phyloP scores from a whole-genome alignment of 2,888 invertebrate genomes.

The Chymomyza fuscimana region DNA sequence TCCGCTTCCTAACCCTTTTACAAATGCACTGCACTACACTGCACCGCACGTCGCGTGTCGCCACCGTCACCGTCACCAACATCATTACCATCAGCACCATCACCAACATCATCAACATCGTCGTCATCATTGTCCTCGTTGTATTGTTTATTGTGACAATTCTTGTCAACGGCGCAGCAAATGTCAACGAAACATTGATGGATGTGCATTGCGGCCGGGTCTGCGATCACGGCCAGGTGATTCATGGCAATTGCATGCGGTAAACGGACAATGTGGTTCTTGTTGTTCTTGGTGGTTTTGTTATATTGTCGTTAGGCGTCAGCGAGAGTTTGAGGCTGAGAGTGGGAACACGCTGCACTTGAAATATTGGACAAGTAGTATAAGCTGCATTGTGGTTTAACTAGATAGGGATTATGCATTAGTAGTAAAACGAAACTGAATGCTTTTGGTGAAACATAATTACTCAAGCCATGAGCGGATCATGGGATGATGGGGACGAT shows the following conservation, averaged over 20 bases:
- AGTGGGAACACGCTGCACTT: conserved; percentile 6
- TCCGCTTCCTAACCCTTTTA: conserved; percentile 14
- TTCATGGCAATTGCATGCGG: conserved; percentile 71
- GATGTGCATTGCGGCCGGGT: conserved; percentile 52
- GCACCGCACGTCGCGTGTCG: conserved; percentile 60
- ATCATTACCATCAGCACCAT: conserved; percentile 27
- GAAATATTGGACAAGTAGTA: background rate
- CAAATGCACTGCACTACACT: background rate
- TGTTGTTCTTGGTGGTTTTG: conserved; percentile 20
- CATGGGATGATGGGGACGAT: no score
- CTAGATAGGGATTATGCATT: background rate
- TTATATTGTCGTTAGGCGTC: conserved; percentile 15
- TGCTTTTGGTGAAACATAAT: background rate
- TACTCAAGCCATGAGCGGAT: no score
- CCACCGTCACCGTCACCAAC: conserved; percentile 37
- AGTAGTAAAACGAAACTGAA: background rate
- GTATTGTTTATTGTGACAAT: conserved; percentile 74
- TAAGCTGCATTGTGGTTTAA: conserved; percentile 47
- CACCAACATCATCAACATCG: conserved; percentile 33
- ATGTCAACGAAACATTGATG: conserved; percentile 73
- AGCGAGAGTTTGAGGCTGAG: conserved; percentile 12
- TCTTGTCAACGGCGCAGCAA: conserved; percentile 70
- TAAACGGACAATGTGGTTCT: conserved; percentile 50
- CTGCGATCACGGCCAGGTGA: conserved; percentile 59
- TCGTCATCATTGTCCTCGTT: conserved; percentile 46